Percentiles rank a stretch among this genome's conserved stretches.
These are phyloP conservation scores for Rotaria socialis DNA, from an alignment of 2,888 invertebrate species.

Conservation along the genomic window DNA sequence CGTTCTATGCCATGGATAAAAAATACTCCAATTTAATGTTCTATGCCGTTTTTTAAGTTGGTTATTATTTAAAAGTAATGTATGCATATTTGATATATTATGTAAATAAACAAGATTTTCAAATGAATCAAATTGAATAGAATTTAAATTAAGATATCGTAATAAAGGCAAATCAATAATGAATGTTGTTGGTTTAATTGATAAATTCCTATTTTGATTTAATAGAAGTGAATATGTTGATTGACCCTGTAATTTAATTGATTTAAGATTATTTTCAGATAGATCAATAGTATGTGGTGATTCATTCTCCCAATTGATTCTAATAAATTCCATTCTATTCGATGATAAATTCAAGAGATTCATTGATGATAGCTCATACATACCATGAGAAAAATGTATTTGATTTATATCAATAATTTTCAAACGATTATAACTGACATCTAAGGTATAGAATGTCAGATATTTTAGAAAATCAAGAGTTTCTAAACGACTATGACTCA, in stretches of 20 bases:
- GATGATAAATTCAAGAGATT: background rate
- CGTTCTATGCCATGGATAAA: background rate
- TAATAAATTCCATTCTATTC: background rate
- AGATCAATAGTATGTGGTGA: constrained; percentile 29
- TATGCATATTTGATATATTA: constrained; percentile 5
- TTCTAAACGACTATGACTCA: background rate
- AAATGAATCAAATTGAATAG: background rate
- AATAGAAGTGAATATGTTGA: background rate
- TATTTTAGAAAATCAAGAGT: background rate
- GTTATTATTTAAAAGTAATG: constrained; percentile 6
- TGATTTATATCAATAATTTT: background rate
- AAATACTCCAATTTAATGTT: constrained; percentile 13
- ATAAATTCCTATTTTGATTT: background rate
- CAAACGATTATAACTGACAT: background rate
- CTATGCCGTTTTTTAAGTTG: background rate
- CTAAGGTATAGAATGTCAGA: background rate
- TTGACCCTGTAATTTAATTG: background rate
- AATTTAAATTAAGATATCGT: constrained; percentile 10
- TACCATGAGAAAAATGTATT: constrained; percentile 8
- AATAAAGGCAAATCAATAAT: background rate
- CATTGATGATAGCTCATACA: background rate
- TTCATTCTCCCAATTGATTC: background rate
- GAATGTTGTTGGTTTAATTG: background rate
- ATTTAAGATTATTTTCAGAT: constrained; percentile 17
- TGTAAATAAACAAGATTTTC: background rate